These are phyloP conservation scores for Plagodis dolabraria DNA, from an alignment of 2,888 invertebrate genomes.

Conservation along the genomic window DNA sequence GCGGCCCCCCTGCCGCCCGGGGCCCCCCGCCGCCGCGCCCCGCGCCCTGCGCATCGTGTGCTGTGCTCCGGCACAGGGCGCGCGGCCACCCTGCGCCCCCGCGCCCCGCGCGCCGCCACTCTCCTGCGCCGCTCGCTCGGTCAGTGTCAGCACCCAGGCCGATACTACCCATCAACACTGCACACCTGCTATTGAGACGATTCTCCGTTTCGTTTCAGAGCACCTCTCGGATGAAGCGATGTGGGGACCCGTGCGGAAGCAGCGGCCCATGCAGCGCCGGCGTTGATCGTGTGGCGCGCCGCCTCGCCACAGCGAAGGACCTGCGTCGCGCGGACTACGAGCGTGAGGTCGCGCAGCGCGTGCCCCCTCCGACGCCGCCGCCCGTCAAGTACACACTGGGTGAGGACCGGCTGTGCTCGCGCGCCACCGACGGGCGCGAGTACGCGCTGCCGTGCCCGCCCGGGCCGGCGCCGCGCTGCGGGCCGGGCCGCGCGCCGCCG, in stretches of 20 bases:
- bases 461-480: constrained; percentile 30
- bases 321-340: constrained; percentile 45
- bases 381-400: constrained; percentile 34
- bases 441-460: constrained; percentile 38
- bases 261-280: constrained; percentile 27
- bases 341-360: constrained; percentile 19
- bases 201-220: constrained; percentile 3
- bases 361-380: constrained; percentile 15
- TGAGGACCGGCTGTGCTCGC: constrained; percentile 45
- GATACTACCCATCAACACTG: not conserved
- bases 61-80: constrained; percentile 44
- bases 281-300: constrained; percentile 46
- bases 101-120: constrained; percentile 21
- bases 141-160: constrained; percentile 2
- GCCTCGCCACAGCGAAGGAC: constrained; percentile 40
- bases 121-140: constrained; percentile 29
- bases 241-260: not conserved
- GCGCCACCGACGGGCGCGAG: constrained; percentile 51
- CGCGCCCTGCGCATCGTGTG: constrained; percentile 45
- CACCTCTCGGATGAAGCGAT: not conserved
- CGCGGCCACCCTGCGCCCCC: constrained; percentile 46
- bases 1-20: constrained; percentile 33
- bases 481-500: constrained; percentile 43
- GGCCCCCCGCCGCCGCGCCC: constrained; percentile 12
- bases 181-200: not conserved